Conservation (phyloP, 1,140 invertebrate genomes). For the Drosophila virilis region DNA sequence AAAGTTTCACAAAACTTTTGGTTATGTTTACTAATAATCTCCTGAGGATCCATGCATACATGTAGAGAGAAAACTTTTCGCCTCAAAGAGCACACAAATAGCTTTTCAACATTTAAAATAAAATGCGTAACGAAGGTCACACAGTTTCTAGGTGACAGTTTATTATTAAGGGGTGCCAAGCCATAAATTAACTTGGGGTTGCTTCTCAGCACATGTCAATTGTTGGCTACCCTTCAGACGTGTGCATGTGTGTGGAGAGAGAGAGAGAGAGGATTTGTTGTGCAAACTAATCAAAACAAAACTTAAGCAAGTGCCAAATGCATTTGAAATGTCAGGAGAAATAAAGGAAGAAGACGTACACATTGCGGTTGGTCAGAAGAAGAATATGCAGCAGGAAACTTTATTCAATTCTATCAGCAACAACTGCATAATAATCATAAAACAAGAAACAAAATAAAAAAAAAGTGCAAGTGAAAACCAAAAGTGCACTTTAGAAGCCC, state of each 20-base stretch:
- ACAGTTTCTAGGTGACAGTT: background rate
- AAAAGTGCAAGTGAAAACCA: conserved; percentile 29
- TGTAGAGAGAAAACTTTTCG: background rate
- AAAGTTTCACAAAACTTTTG: conserved; percentile 20
- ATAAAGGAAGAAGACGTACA: conserved; percentile 14
- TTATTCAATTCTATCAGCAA: conserved; percentile 70
- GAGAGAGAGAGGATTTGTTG: background rate
- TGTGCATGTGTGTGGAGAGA: background rate
- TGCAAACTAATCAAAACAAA: conserved; percentile 73
- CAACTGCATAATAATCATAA: conserved; percentile 70
- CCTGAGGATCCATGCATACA: background rate
- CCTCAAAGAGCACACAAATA: conserved; percentile 26
- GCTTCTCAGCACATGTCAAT: conserved; percentile 1
- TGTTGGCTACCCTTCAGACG: background rate
- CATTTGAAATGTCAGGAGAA: conserved; percentile 30
- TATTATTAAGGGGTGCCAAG: background rate
- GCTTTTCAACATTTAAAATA: conserved; percentile 24
- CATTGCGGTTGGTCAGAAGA: conserved; percentile 23
- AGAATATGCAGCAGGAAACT: conserved; percentile 43
- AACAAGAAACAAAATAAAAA: conserved; percentile 20
- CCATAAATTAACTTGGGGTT: background rate
- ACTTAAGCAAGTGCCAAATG: conserved; percentile 55
- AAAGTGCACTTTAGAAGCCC: conserved; percentile 67
- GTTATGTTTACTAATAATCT: conserved; percentile 21
- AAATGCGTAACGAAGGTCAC: conserved; percentile 13